Conservation (phyloP, 2,113 vertebrate species). For the Chamaetylas fuelleborni region DNA sequence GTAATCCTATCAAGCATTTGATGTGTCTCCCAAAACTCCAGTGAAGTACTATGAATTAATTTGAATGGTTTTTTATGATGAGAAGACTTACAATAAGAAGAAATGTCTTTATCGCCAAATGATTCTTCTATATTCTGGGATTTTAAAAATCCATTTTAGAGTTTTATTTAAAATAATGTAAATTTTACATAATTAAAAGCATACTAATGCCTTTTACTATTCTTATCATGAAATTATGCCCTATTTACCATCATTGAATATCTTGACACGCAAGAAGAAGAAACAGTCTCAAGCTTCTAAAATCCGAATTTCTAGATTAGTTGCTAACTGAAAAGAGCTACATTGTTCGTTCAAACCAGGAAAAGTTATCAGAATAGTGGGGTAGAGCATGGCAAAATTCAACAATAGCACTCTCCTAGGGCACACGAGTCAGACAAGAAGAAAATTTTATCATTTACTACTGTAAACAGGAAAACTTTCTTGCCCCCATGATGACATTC, state of each 20-base stretch:
- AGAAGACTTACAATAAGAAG: not conserved
- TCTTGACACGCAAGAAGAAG: not conserved
- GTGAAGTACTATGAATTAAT: not conserved
- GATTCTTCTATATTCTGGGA: not conserved
- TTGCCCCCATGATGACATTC: not conserved
- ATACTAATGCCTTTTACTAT: not conserved
- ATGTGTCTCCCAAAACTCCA: not conserved
- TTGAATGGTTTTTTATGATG: not conserved
- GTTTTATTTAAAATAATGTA: not conserved
- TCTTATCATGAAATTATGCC: not conserved
- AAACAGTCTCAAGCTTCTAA: not conserved
- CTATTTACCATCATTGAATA: not conserved
- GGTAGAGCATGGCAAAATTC: not conserved
- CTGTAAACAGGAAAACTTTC: not conserved
- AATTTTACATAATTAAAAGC: not conserved
- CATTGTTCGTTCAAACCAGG: not conserved
- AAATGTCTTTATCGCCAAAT: not conserved
- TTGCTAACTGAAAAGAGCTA: not conserved
- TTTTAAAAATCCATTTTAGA: not conserved
- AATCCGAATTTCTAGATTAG: slow-evolving; percentile 7
- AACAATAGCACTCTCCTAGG: not conserved
- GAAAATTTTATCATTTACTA: not conserved
- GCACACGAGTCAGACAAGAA: not conserved
- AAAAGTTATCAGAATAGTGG: not conserved
- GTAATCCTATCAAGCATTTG: not conserved